phyloP scores from a whole-genome alignment of 2,113 vertebrate species.

The Pogonocichla stellata region DNA sequence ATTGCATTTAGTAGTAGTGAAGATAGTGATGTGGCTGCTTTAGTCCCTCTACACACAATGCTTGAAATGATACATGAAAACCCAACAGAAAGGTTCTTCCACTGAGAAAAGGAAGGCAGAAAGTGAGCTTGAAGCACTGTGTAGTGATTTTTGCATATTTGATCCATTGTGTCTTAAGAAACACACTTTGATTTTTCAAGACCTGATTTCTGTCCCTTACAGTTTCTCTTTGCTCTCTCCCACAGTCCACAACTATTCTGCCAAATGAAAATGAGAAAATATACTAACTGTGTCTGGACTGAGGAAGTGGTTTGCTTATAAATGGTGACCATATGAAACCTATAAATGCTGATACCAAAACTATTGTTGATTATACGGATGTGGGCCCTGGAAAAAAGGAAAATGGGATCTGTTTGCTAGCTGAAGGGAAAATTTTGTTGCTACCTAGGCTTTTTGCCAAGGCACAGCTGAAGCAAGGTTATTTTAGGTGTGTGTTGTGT shows the following conservation, averaged over 20 bases:
- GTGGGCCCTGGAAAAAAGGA: background rate
- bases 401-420: background rate
- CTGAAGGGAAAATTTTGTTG: background rate
- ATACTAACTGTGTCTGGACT: background rate
- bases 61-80: background rate
- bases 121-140: background rate
- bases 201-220: background rate
- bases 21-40: background rate
- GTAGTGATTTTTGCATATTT: background rate
- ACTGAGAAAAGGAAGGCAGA: background rate
- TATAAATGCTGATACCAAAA: constrained; percentile 22
- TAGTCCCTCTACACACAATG: background rate
- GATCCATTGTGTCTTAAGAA: background rate
- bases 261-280: constrained; percentile 10
- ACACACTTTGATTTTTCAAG: background rate
- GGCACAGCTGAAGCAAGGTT: background rate
- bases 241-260: background rate
- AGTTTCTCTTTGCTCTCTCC: background rate
- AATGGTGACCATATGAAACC: constrained; percentile 33
- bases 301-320: constrained; percentile 57
- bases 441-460: constrained; percentile 21
- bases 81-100: background rate
- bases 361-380: background rate
- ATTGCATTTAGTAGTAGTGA: background rate
- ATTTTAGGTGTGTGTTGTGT: background rate